These are phyloP conservation scores for roundworm (Caenorhabditis elegans) DNA, from an alignment of 1,140 invertebrate genomes.

Conservation along the genomic window WBcel235 BX284603.4:12095501-12096000, in stretches of 20 bases:
- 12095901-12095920: conserved; percentile 15
- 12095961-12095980: background rate
- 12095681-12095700: background rate
- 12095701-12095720: conserved; percentile 28
- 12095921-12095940: background rate
- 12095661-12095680: background rate
- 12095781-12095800: too few species aligned
- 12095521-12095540: too few species aligned
- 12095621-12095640: background rate
- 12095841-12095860: too few species aligned
- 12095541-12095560: too few species aligned
- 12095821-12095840: too few species aligned
- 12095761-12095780: too few species aligned
- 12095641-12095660: conserved; percentile 13
- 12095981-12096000: background rate
- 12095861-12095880: background rate
- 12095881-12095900: background rate
- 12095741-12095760: too few species aligned
- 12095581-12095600: too few species aligned
- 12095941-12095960: background rate
- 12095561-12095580: too few species aligned
- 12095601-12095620: too few species aligned
- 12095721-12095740: conserved; percentile 7
- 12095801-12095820: too few species aligned
- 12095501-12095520: too few species aligned